phyloP scores from a whole-genome alignment of 2,888 invertebrate genomes.

The Xestia sexstrigata region DNA sequence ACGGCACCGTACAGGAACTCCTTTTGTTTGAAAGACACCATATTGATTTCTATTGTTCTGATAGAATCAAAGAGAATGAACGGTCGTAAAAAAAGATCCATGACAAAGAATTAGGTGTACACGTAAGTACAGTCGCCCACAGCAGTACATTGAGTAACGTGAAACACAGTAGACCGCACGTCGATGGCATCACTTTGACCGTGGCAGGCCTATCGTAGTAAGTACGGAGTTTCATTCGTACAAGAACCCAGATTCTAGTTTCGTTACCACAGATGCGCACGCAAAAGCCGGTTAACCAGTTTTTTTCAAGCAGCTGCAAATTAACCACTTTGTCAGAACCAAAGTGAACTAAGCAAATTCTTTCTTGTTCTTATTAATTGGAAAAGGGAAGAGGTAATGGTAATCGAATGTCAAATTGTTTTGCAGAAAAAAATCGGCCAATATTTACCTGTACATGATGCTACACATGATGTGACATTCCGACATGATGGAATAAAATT shows the following conservation, averaged over 20 bases:
- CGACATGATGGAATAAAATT: no score
- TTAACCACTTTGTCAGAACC: no score
- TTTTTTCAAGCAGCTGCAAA: no score
- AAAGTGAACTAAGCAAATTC: no score
- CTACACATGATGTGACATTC: no score
- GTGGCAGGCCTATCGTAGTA: background rate
- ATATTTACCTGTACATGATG: no score
- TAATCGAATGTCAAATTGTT: no score
- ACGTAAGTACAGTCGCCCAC: background rate
- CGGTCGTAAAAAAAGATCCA: slow-evolving; percentile 5
- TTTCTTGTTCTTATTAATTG: no score
- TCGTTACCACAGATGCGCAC: background rate
- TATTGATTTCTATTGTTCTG: slow-evolving; percentile 27
- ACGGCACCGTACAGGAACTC: slow-evolving; percentile 9
- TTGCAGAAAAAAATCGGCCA: no score
- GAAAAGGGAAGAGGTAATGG: no score
- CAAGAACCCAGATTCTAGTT: background rate
- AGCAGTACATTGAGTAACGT: slow-evolving; percentile 7
- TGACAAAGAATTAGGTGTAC: background rate
- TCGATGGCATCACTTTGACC: background rate
- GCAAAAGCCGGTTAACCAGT: no score
- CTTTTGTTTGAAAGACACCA: slow-evolving; percentile 46
- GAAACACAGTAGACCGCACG: background rate
- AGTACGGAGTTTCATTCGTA: background rate
- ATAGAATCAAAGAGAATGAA: slow-evolving; percentile 25